Conservation (phyloP, 2,888 invertebrate genomes). For the Clusia tigrina region DNA sequence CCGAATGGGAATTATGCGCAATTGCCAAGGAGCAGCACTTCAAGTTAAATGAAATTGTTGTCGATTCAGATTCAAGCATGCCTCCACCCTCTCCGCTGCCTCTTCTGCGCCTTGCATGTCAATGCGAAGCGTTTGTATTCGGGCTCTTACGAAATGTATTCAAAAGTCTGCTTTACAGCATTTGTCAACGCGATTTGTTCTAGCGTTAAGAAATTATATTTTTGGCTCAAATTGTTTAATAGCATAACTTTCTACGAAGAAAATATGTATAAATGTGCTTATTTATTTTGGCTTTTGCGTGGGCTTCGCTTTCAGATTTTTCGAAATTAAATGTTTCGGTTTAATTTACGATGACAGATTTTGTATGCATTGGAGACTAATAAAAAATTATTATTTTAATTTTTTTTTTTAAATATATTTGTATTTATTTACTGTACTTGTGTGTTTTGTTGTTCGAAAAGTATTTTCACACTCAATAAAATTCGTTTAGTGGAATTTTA, state of each 20-base stretch:
- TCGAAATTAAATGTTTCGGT: conserved; percentile 28
- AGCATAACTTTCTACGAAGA: conserved; percentile 10
- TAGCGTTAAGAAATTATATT: conserved; percentile 6
- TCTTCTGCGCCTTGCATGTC: neutral
- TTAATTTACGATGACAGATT: conserved; percentile 30
- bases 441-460: neutral
- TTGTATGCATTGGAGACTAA: neutral
- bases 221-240: conserved; percentile 7
- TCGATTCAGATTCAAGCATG: no score
- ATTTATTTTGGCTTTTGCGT: conserved; percentile 11
- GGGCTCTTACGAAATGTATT: no score
- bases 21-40: neutral
- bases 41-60: neutral
- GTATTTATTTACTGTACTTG: neutral
- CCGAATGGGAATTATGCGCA: conserved; percentile 26
- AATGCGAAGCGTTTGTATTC: no score
- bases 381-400: neutral
- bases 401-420: neutral
- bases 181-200: neutral
- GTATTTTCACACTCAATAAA: no score
- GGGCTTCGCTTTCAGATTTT: conserved; percentile 2
- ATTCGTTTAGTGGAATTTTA: neutral
- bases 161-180: neutral
- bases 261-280: conserved; percentile 17
- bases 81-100: neutral